A percentile compares a stretch with the other conserved stretches of the same genome.
Conservation (phyloP, 1,140 invertebrate species). For the Zaprionus taronus region DNA sequence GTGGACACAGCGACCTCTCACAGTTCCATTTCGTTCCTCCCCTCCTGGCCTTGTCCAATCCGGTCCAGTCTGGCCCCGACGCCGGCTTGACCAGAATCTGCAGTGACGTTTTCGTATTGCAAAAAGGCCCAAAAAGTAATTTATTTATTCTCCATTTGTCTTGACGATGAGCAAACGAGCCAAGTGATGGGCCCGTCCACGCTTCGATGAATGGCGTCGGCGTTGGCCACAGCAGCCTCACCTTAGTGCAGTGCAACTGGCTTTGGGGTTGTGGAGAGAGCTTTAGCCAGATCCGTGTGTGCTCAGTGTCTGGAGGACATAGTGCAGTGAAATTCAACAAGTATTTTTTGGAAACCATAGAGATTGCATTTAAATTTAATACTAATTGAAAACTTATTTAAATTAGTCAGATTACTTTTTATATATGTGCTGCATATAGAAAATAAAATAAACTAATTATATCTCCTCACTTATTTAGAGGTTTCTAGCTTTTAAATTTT, state of each 20-base stretch:
- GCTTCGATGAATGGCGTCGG: slow-evolving; percentile 78
- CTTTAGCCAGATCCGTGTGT: background rate
- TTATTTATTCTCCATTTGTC: slow-evolving; percentile 83
- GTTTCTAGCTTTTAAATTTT: no score
- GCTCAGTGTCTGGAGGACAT: background rate
- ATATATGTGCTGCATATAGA: background rate
- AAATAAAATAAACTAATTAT: background rate
- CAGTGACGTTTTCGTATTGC: slow-evolving; percentile 75
- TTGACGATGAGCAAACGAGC: slow-evolving; percentile 82
- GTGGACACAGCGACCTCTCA: slow-evolving; percentile 69
- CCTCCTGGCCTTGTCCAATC: slow-evolving; percentile 1
- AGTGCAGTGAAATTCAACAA: background rate
- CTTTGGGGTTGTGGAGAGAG: background rate
- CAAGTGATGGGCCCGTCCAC: slow-evolving; percentile 71
- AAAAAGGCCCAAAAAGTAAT: slow-evolving; percentile 79
- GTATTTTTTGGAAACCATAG: background rate
- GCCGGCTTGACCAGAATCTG: slow-evolving; percentile 57
- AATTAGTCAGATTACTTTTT: background rate
- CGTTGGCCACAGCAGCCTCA: slow-evolving; percentile 10
- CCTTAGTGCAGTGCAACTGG: background rate
- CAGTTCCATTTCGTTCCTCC: slow-evolving; percentile 32
- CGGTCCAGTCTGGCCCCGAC: background rate
- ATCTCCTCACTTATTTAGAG: no score
- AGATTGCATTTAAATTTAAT: background rate
- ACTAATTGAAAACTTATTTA: background rate